phyloP scores from a whole-genome alignment of 2,113 vertebrate genomes.

The Xenopus borealis region DNA sequence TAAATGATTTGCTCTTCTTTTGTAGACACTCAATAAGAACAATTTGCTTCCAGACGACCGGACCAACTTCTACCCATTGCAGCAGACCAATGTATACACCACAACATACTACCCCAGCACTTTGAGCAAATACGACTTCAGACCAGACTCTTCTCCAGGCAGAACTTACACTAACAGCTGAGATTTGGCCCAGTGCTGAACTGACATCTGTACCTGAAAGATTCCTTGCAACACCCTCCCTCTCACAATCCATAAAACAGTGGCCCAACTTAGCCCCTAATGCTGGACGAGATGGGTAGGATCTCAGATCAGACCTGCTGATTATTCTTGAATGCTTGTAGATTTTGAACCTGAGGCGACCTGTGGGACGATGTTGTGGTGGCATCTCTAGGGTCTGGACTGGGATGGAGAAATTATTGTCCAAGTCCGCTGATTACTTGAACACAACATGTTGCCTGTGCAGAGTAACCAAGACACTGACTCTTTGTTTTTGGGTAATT shows the following conservation, averaged over 20 bases:
- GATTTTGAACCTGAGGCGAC: conserved; percentile 3
- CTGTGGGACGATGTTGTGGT: not conserved
- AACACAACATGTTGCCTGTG: conserved; percentile 11
- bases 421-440: conserved; percentile 25
- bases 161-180: conserved; percentile 95
- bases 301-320: conserved; percentile 17
- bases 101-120: conserved; percentile 95
- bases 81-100: conserved; percentile 96
- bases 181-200: conserved; percentile 50
- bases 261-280: not conserved
- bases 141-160: conserved; percentile 89
- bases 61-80: conserved; percentile 88
- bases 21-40: conserved; percentile 96
- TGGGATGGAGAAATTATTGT: conserved; percentile 2
- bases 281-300: not conserved
- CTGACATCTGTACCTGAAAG: conserved; percentile 4
- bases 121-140: conserved; percentile 90
- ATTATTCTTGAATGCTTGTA: not conserved
- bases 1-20: conserved; percentile 42
- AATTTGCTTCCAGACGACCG: conserved; percentile 93
- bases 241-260: conserved; percentile 18
- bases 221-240: not conserved
- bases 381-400: conserved; percentile 1
- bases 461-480: not conserved
- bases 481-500: not conserved